Conservation (phyloP, 1,140 invertebrate species). For the Microplitis mediator region DNA sequence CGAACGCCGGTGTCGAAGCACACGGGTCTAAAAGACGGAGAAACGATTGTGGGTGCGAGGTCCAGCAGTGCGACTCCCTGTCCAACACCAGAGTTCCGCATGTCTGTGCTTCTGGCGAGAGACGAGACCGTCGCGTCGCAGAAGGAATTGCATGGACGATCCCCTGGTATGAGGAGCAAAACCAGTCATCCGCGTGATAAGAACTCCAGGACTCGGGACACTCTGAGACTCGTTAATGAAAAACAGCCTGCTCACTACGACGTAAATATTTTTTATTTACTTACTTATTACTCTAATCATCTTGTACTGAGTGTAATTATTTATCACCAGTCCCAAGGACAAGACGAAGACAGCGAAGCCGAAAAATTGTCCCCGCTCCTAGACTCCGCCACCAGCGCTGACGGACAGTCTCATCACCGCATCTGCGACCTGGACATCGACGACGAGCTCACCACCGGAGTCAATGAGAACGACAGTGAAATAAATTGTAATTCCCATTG, state of each 20-base stretch:
- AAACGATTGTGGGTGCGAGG: constrained; percentile 43
- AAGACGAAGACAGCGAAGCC: constrained; percentile 80
- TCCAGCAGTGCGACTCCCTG: constrained; percentile 48
- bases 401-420: constrained; percentile 48
- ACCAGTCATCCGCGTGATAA: constrained; percentile 55
- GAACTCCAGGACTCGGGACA: constrained; percentile 58
- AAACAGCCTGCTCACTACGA: constrained; percentile 62
- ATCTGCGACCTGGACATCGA: constrained; percentile 54
- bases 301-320: constrained; percentile 8
- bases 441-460: constrained; percentile 52
- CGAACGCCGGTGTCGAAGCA: constrained; percentile 54
- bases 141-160: constrained; percentile 55
- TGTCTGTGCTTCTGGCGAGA: constrained; percentile 72
- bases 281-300: constrained; percentile 16
- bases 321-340: constrained; percentile 52
- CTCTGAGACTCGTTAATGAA: constrained; percentile 66
- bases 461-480: constrained; percentile 47
- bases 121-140: constrained; percentile 65
- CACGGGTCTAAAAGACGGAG: constrained; percentile 48
- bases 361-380: constrained; percentile 79
- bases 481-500: constrained; percentile 55
- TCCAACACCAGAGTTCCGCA: constrained; percentile 68
- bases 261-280: constrained; percentile 44
- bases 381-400: constrained; percentile 63
- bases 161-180: constrained; percentile 52